Evolutionary conservation across 2,888 invertebrate species (phyloP).

Genomic region (Oeneis ivallda): DNA sequence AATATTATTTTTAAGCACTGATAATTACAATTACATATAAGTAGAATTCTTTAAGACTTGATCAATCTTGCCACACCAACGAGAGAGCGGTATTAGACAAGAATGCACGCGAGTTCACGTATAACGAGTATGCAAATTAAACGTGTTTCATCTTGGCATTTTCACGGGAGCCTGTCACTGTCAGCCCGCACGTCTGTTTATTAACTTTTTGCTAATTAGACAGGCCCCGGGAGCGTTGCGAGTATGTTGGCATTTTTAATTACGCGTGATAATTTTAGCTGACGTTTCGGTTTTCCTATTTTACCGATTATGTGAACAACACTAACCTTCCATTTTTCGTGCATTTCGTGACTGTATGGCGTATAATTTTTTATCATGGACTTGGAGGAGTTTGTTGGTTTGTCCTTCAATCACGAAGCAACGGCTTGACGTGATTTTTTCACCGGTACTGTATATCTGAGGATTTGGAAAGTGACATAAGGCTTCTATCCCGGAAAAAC

Average conservation of each 20-base stretch:
- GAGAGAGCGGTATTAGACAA: constrained; percentile 8
- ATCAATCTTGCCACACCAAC: neutral
- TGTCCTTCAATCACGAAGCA: too few relatives aligned
- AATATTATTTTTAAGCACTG: too few relatives aligned
- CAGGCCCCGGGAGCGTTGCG: constrained; percentile 70
- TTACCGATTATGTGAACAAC: constrained; percentile 18
- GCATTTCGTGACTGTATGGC: too few relatives aligned
- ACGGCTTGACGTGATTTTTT: too few relatives aligned
- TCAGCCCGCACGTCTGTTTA: constrained; percentile 76
- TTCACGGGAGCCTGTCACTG: constrained; percentile 79
- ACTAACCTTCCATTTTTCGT: neutral
- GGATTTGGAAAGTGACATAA: too few relatives aligned
- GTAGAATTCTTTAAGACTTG: neutral
- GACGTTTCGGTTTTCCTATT: constrained; percentile 31
- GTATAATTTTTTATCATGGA: too few relatives aligned
- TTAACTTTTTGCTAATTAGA: constrained; percentile 82
- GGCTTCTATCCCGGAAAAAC: too few relatives aligned
- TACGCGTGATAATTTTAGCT: constrained; percentile 64
- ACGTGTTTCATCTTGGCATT: constrained; percentile 79
- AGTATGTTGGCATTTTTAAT: constrained; percentile 80
- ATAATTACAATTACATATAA: too few relatives aligned
- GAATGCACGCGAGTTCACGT: constrained; percentile 39
- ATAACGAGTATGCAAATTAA: constrained; percentile 74
- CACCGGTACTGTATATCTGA: too few relatives aligned
- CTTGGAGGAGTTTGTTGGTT: too few relatives aligned